These are phyloP conservation scores for Masnerella sp. DNA, from an alignment of 2,888 invertebrate species.

Conservation along the genomic window DNA sequence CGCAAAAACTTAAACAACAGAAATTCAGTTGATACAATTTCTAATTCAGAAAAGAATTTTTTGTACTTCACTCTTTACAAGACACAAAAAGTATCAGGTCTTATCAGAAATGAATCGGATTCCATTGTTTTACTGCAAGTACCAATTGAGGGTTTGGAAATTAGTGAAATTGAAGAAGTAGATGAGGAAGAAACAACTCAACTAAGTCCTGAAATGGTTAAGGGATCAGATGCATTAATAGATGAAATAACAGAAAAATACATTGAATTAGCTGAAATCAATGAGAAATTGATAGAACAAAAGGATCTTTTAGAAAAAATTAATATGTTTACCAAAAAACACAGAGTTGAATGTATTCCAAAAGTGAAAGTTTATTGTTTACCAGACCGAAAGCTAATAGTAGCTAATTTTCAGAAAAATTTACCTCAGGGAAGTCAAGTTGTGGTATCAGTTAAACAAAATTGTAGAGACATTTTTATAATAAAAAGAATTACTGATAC, in stretches of 20 bases:
- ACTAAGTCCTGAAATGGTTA: slow-evolving; percentile 67
- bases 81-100: slow-evolving; percentile 62
- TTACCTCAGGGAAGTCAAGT: slow-evolving; percentile 67
- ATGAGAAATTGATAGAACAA: slow-evolving; percentile 63
- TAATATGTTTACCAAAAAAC: slow-evolving; percentile 68
- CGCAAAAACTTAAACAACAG: slow-evolving; percentile 57
- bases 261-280: slow-evolving; percentile 69
- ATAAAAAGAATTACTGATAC: slow-evolving; percentile 65
- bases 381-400: slow-evolving; percentile 61
- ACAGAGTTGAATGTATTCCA: slow-evolving; percentile 62
- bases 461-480: slow-evolving; percentile 61
- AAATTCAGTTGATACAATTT: slow-evolving; percentile 34
- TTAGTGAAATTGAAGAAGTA: too few relatives aligned
- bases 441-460: slow-evolving; percentile 61
- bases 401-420: slow-evolving; percentile 63
- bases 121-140: slow-evolving; percentile 22
- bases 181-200: slow-evolving; percentile 60
- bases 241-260: slow-evolving; percentile 65
- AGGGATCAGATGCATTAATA: too few relatives aligned
- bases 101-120: slow-evolving; percentile 45
- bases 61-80: slow-evolving; percentile 65
- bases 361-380: slow-evolving; percentile 63
- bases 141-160: slow-evolving; percentile 41
- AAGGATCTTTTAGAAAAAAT: slow-evolving; percentile 68
- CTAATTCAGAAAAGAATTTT: slow-evolving; percentile 58